Evolutionary conservation across 2,888 invertebrate species (phyloP).

Genomic region (Hydriomena furcata): DNA sequence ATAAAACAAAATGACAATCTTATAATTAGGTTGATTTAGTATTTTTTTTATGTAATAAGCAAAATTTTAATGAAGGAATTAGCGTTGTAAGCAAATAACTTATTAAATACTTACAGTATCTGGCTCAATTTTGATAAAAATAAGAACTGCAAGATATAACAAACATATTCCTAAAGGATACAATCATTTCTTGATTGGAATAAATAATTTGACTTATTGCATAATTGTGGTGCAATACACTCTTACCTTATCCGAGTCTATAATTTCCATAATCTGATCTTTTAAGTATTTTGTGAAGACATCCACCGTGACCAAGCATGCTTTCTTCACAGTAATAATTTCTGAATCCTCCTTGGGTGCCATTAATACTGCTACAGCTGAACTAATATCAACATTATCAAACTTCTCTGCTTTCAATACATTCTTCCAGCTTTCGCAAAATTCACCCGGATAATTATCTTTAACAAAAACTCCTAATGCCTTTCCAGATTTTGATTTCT

Average conservation of each 20-base stretch:
- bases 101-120: no score
- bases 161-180: no score
- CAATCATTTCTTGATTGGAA: no score
- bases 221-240: constrained; percentile 48
- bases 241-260: constrained; percentile 96
- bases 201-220: constrained; percentile 19
- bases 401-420: constrained; percentile 90
- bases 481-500: constrained; percentile 94
- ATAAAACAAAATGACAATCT: no score
- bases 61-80: no score
- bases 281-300: constrained; percentile 98
- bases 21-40: no score
- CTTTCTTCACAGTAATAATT: constrained; percentile 94
- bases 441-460: constrained; percentile 96
- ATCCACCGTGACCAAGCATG: constrained; percentile 96
- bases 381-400: constrained; percentile 93
- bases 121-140: no score
- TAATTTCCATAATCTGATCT: constrained; percentile 99
- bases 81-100: no score
- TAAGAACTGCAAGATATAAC: no score
- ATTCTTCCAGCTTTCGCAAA: constrained; percentile 95
- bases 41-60: no score
- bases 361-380: constrained; percentile 93
- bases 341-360: constrained; percentile 98
- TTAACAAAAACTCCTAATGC: constrained; percentile 95